These are phyloP conservation scores for Spermophilus dauricus DNA, from an alignment of 2,113 vertebrate species.

Conservation along the genomic window DNA sequence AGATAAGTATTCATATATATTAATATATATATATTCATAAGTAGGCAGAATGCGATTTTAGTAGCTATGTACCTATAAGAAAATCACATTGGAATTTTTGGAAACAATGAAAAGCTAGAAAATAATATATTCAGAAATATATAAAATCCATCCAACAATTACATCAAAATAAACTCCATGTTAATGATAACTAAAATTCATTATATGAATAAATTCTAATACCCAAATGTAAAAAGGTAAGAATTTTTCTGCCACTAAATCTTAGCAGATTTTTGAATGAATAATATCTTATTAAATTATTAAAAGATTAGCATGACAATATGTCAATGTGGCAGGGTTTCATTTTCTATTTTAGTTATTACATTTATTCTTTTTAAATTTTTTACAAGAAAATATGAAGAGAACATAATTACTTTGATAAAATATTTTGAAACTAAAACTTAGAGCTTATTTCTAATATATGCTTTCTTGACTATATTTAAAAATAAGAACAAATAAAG, in stretches of 20 bases:
- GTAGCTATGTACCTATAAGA: neutral
- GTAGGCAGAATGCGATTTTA: neutral
- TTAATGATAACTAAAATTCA: neutral
- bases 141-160: neutral
- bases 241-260: slow-evolving; percentile 8
- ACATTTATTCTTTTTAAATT: slow-evolving; percentile 61
- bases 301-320: neutral
- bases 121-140: neutral
- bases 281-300: slow-evolving; percentile 48
- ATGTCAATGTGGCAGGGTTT: slow-evolving; percentile 61
- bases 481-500: slow-evolving; percentile 1
- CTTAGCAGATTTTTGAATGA: slow-evolving; percentile 56
- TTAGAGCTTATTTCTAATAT: neutral
- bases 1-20: too few relatives aligned
- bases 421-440: slow-evolving; percentile 54
- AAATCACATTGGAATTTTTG: neutral
- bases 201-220: neutral
- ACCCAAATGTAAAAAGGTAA: neutral
- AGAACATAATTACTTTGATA: slow-evolving; percentile 27
- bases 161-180: neutral
- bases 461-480: neutral
- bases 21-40: neutral
- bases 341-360: slow-evolving; percentile 39
- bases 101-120: neutral
- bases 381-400: slow-evolving; percentile 27